phyloP scores from a whole-genome alignment of 2,888 invertebrate genomes.

The Ferrisia virgata region DNA sequence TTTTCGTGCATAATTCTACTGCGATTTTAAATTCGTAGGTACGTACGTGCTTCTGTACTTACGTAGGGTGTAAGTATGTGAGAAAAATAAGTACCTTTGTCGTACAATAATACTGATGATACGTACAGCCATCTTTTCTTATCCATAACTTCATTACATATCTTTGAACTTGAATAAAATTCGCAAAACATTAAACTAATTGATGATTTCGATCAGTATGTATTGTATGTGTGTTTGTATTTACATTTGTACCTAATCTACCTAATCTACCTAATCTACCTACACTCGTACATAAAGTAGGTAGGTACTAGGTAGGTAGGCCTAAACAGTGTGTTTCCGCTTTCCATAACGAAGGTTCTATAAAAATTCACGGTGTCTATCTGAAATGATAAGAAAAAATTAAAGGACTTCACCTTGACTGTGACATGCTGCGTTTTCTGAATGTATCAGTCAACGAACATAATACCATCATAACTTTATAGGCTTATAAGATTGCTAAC shows the following conservation, averaged over 20 bases:
- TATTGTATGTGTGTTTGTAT: background rate
- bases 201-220: background rate
- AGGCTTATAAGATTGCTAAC: background rate
- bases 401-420: background rate
- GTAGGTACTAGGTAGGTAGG: background rate
- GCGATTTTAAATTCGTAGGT: background rate
- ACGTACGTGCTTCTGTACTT: background rate
- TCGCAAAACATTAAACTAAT: background rate
- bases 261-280: too few species aligned
- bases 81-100: background rate
- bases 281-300: too few species aligned
- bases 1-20: background rate
- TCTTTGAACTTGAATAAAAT: background rate
- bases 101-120: background rate
- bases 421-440: background rate
- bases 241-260: too few species aligned
- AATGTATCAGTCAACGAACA: background rate
- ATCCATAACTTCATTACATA: background rate
- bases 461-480: background rate
- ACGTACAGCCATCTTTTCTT: background rate
- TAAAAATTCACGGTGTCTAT: background rate
- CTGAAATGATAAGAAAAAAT: background rate
- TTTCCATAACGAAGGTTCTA: background rate
- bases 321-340: background rate
- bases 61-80: background rate